Conservation (phyloP, 2,113 vertebrate genomes). For the Neogobius melanostomus region DNA sequence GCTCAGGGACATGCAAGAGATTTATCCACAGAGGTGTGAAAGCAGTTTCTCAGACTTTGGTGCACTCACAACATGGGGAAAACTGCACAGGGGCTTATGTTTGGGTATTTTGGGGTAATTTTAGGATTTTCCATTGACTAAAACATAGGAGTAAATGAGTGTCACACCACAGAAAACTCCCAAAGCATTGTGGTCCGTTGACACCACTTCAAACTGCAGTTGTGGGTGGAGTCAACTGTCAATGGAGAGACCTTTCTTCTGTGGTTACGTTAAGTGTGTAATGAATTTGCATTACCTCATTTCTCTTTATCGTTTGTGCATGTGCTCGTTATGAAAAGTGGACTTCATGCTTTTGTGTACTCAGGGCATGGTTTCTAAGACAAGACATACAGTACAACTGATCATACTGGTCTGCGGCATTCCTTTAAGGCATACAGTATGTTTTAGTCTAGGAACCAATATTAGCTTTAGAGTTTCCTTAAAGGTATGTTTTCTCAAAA, state of each 20-base stretch:
- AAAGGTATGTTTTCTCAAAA: not conserved
- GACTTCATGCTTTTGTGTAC: not conserved
- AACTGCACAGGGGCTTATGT: not conserved
- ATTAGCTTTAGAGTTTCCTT: not conserved
- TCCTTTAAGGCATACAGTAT: not conserved
- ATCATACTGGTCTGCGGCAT: not conserved
- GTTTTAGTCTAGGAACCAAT: not conserved
- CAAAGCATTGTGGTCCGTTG: conserved; percentile 6
- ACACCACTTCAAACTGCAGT: conserved; percentile 5
- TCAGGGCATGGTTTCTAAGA: not conserved
- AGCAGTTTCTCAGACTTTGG: not conserved
- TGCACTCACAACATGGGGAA: not conserved
- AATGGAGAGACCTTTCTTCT: not conserved
- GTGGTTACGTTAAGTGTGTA: not conserved
- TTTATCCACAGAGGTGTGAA: conserved; percentile 1
- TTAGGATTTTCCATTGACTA: conserved; percentile 15
- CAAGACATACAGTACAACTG: not conserved
- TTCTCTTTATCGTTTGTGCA: too few relatives aligned
- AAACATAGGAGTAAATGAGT: not conserved
- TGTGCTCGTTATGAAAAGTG: too few relatives aligned
- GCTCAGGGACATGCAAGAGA: conserved; percentile 24
- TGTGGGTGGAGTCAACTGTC: not conserved
- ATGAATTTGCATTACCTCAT: too few relatives aligned
- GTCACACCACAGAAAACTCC: conserved; percentile 3
- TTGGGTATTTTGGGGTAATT: not conserved